Conservation (phyloP, 1,140 invertebrate genomes). For the Brachionus paranguensis region DNA sequence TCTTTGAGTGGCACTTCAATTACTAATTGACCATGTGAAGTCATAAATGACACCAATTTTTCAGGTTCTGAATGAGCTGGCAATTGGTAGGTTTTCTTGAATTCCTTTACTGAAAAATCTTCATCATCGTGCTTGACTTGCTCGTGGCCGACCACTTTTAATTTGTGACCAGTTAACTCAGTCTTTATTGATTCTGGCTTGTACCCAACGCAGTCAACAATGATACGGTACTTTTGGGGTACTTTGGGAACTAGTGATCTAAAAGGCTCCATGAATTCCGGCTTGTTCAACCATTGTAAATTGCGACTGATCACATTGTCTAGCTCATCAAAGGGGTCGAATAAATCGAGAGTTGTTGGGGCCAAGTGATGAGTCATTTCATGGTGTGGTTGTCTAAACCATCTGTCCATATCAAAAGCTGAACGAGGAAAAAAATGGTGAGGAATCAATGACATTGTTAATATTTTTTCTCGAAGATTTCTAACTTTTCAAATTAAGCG, state of each 20-base stretch:
- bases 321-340: conserved; percentile 38
- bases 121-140: conserved; percentile 25
- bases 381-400: conserved; percentile 24
- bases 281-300: conserved; percentile 37
- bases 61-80: conserved; percentile 19
- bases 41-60: conserved; percentile 32
- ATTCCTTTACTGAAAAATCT: conserved; percentile 35
- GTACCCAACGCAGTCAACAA: conserved; percentile 19
- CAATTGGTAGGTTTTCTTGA: conserved; percentile 33
- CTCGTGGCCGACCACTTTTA: not conserved
- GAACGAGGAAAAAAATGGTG: conserved; percentile 30
- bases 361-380: conserved; percentile 22
- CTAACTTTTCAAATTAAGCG: not conserved
- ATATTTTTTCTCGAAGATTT: not conserved
- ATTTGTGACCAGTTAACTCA: conserved; percentile 16
- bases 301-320: conserved; percentile 15
- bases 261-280: conserved; percentile 21
- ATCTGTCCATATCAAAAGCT: conserved; percentile 33
- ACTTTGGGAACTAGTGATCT: not conserved
- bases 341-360: conserved; percentile 31
- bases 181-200: conserved; percentile 28
- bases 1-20: conserved; percentile 37
- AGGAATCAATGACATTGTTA: conserved; percentile 30
- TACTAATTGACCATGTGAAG: conserved; percentile 15
- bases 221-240: conserved; percentile 38